phyloP scores from a whole-genome alignment of 2,797 vertebrate genomes.

The Champsocephalus esox region DNA sequence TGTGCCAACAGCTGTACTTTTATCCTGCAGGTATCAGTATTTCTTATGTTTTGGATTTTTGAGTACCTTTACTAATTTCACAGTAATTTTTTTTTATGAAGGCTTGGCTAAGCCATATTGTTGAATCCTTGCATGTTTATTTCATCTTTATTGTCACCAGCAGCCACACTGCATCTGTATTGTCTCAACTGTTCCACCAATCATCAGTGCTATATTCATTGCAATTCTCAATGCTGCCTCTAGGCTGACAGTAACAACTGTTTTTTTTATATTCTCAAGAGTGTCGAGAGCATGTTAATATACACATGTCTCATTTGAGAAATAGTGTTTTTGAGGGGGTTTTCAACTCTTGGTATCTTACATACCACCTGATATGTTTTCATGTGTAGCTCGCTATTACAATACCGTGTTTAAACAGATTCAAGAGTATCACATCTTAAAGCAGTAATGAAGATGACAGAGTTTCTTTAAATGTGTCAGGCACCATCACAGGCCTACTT shows the following conservation, averaged over 20 bases:
- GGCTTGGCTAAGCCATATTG: too few relatives aligned
- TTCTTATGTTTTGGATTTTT: too few relatives aligned
- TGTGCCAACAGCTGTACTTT: too few relatives aligned
- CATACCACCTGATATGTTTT: too few relatives aligned
- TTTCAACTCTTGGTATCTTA: background rate
- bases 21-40: too few relatives aligned
- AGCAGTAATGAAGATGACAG: constrained; percentile 12
- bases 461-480: constrained; percentile 46
- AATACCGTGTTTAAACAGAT: background rate
- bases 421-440: background rate
- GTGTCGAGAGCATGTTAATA: too few relatives aligned
- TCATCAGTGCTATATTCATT: too few relatives aligned
- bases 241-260: background rate
- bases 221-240: background rate
- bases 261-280: too few relatives aligned
- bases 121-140: background rate
- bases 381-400: background rate
- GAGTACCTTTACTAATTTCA: too few relatives aligned
- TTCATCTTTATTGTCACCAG: background rate
- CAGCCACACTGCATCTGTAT: background rate
- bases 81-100: too few relatives aligned
- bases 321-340: background rate
- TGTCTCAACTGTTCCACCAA: background rate
- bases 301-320: background rate
- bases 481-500: constrained; percentile 44